Base-by-base conservation (phyloP, 2,888 invertebrate genomes). In the Ecdyonurus torrentis region DNA sequence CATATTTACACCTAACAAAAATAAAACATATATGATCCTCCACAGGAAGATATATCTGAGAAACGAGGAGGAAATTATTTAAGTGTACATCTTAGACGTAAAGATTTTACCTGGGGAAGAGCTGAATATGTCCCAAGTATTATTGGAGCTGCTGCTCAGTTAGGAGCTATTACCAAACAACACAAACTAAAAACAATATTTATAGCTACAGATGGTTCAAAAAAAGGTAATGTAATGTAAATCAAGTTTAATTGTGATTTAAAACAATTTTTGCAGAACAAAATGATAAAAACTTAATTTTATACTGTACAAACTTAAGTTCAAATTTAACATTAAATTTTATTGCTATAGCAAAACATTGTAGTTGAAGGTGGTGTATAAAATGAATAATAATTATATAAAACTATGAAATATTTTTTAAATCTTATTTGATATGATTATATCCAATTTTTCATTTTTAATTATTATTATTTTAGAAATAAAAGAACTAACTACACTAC, bases 11-110 rank as follows among this genome's bases (percentile, higher is more conserved):
- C n/a, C n/a, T n/a, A n/a, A n/a, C n/a, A n/a, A n/a, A n/a, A n/a
- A n/a, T n/a, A n/a, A n/a, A n/a, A n/a, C n/a, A n/a, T n/a, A n/a
- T n/a, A n/a, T n/a, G 24, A 52, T 25, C 24, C 58, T 68, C 71
- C 72, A 65, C 66, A 80, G 75, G 72, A 72, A 1, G 75, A 74
- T 66, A 75, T 82, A 65, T 74, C 72, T 68, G 81, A 83, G 10
- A 58, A 25, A 15, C 59, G 70, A 61, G 86, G 90, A 61, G 82
- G 83, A 0, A 83, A 86, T 1, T 98, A 91, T 73, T 65, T 97
- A 7, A 84, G 87, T 58, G 84, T 89, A 0, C 99, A 99, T 76
- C 80, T 96, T 74, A 79, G 98, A 68, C 78, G 98, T 63, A 82
- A 84, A 66, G 98, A 99, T 76, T 99, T 97, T 75, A 77, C 91